Evolutionary conservation across 1,140 invertebrate genomes (phyloP), one percentile per base, ranked within the genome.

Genomic region (Camponotus floridanus): DNA sequence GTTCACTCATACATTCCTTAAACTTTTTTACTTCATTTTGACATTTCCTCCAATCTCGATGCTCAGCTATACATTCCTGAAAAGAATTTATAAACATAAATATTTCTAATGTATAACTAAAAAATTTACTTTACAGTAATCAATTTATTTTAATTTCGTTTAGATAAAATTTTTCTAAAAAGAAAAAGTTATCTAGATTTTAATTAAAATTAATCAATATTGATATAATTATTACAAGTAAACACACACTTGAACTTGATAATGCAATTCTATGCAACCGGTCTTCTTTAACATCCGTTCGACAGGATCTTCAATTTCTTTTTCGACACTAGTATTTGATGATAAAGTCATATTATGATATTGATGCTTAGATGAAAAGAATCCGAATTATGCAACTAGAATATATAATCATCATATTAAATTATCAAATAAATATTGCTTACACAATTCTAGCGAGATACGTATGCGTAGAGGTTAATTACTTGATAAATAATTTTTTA

Each of bases 21-120:
- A 99, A 99, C 80, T 97, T 96, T 91, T 96, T 96, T 0, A 98
- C 97, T 94, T 96, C 95, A n/a, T 96, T 94, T 93, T 98, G 98
- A 94, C 98, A 99, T 94, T 98, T 97, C 91, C 98, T 97, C 98
- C 98, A 99, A 91, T 99, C 98, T 92, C 97, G 97, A 0, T 96
- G 97, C 88, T 98, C 97, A 42, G 97, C 97, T 93, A 98, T 98
- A 92, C 98, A 99, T 92, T 98, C 97, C 97, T 98, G 94, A 65
- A 96, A 96, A 88, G 59, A 68, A 42, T 76, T 18, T 15, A 39
- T 13, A 67, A 80, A 8, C 45, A 48, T 15, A 55, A 57, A 55
- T 3, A 21, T 76, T 42, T 18, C 48, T 55, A n/a, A 18, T 26
- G 2, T 26, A 4, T 18, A 45, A 76, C 9, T 26, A n/a, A 0